These are phyloP conservation scores for Geophilus truncorum DNA, from an alignment of 2,888 invertebrate genomes.

Conservation along the genomic window DNA sequence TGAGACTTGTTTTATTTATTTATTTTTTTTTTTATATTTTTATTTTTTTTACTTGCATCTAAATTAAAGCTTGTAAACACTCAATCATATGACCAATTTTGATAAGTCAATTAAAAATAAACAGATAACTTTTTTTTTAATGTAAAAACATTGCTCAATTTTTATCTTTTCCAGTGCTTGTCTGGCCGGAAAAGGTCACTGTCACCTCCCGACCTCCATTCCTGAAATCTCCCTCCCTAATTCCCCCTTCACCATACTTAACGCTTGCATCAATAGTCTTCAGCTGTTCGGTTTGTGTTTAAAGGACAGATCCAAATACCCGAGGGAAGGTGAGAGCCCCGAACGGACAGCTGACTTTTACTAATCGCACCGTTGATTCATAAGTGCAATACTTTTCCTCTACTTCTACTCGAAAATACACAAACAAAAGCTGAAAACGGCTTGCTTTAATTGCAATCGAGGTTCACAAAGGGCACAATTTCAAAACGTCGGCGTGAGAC, in stretches of 20 bases:
- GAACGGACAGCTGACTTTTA: neutral
- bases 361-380: neutral
- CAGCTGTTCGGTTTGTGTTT: neutral
- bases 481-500: neutral
- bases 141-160: neutral
- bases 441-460: neutral
- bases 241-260: neutral
- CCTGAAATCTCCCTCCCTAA: neutral
- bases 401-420: neutral
- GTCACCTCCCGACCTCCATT: conserved; percentile 11
- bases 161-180: neutral
- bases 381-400: neutral
- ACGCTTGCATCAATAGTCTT: neutral
- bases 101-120: neutral
- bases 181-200: conserved; percentile 24
- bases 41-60: too few relatives aligned
- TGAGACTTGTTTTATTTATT: too few relatives aligned
- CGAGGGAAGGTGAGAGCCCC: neutral
- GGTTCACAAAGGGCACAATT: neutral
- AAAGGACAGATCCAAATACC: neutral
- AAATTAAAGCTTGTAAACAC: neutral
- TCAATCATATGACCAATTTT: neutral
- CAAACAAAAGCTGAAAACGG: neutral
- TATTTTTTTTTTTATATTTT: too few relatives aligned
- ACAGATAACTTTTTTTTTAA: neutral